Percentiles rank a stretch among this genome's conserved stretches.
Conservation (phyloP, 2,888 invertebrate genomes). For the Allophyes oxyacanthae region DNA sequence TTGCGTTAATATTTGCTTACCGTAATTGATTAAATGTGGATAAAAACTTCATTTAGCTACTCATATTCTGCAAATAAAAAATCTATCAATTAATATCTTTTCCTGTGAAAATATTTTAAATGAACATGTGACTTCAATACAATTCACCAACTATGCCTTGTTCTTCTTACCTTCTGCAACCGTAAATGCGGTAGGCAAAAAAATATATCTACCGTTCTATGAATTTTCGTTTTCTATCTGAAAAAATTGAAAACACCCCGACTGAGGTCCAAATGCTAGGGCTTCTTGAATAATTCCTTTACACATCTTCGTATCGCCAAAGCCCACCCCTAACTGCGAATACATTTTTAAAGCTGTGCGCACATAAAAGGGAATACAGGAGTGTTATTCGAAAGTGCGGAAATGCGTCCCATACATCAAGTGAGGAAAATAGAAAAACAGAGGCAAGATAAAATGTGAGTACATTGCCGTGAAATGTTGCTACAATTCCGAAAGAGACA, state of each 20-base stretch:
- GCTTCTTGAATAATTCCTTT: conserved; percentile 73
- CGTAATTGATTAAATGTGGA: too few relatives aligned
- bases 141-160: too few relatives aligned
- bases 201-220: conserved; percentile 22
- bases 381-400: conserved; percentile 86
- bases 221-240: conserved; percentile 30
- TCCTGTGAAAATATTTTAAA: too few relatives aligned
- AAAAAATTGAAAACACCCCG: conserved; percentile 30
- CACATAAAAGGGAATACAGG: conserved; percentile 86
- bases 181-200: neutral
- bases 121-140: too few relatives aligned
- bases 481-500: conserved; percentile 82
- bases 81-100: too few relatives aligned
- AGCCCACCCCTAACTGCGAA: conserved; percentile 74
- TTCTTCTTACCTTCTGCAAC: too few relatives aligned
- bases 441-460: conserved; percentile 82
- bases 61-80: too few relatives aligned
- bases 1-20: too few relatives aligned
- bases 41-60: too few relatives aligned
- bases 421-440: conserved; percentile 86
- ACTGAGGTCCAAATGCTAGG: conserved; percentile 44
- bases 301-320: conserved; percentile 69
- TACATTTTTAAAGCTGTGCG: conserved; percentile 85
- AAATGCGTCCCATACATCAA: conserved; percentile 88
- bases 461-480: conserved; percentile 83